Conservation (phyloP, 1,140 invertebrate genomes). For the Steinernema feltiae region DNA sequence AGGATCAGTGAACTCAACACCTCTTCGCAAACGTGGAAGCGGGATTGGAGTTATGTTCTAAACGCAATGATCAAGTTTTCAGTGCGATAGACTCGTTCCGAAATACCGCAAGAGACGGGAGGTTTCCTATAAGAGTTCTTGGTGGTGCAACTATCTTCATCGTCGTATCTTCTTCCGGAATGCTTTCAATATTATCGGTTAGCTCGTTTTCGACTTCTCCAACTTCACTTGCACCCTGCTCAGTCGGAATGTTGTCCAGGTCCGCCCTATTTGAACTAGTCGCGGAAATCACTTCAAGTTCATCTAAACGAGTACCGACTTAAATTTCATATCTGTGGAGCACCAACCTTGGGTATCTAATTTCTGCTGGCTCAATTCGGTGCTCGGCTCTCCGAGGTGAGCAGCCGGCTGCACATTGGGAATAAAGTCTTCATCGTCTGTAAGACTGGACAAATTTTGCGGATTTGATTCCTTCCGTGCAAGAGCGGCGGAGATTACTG, state of each 20-base stretch:
- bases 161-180: neutral
- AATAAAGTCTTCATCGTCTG: neutral
- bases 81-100: neutral
- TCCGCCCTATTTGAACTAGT: neutral
- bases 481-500: neutral
- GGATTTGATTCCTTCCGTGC: neutral
- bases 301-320: neutral
- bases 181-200: neutral
- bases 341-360: no score
- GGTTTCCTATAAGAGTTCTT: neutral
- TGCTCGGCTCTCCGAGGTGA: no score
- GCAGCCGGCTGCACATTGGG: no score
- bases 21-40: constrained; percentile 11
- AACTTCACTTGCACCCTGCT: no score
- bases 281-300: neutral
- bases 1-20: constrained; percentile 45
- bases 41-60: neutral
- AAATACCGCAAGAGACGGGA: neutral
- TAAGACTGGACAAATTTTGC: neutral
- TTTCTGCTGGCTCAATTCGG: no score
- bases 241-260: no score
- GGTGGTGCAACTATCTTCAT: neutral
- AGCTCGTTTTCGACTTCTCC: neutral
- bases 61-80: neutral
- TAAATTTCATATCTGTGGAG: neutral